Base-by-base conservation (phyloP, 2,113 vertebrate species). In the Callocephalon fimbriatum region DNA sequence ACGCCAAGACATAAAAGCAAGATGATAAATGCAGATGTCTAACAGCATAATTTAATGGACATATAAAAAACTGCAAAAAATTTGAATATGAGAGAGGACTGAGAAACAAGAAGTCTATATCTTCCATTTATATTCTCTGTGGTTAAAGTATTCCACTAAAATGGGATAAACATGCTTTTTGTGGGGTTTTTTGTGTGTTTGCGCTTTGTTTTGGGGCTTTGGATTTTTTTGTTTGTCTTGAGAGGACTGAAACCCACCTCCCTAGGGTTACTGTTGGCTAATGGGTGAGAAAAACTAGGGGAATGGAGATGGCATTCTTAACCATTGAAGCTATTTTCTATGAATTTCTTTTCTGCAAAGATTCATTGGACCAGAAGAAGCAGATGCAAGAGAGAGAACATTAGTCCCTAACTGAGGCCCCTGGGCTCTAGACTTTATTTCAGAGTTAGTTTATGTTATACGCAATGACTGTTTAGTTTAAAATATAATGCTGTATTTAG, bases 391-490 rank as follows among this genome's bases (percentile, higher is more conserved):
- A 80, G 8, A 81, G 50, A 0, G 0, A 91, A 54, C 26, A 23
- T 37, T 25, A 83, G 59, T 77, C 86, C 91, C 89, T 84, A 51
- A 50, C 50, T 27, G 68, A 95, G 93, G 95, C 89, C 89, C 56
- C 88, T 75, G 73, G 25, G 50, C 87, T 74, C 88, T 56, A 77
- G 76, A 25, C 80, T 78, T 71, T 94, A 47, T 78, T 93, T 66
- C 79, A 87, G 91, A 18, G 31, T 86, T 83, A 73, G 93, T 95
- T 96, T 92, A 95, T 63, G 62, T 93, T 87, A 81, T 4, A 95
- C 0, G 0, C 61, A 59, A 35, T 12, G 50, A 77, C 61, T 94
- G 76, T 83, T 95, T 77, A 94, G 27, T 71, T 95, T 96, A 86
- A 26, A 86, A 74, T 45, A 86, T 16, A 94, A 71, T 38, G 29